Evolutionary conservation across 2,113 vertebrate genomes (phyloP).

Genomic region (Neofelis nebulosa): DNA sequence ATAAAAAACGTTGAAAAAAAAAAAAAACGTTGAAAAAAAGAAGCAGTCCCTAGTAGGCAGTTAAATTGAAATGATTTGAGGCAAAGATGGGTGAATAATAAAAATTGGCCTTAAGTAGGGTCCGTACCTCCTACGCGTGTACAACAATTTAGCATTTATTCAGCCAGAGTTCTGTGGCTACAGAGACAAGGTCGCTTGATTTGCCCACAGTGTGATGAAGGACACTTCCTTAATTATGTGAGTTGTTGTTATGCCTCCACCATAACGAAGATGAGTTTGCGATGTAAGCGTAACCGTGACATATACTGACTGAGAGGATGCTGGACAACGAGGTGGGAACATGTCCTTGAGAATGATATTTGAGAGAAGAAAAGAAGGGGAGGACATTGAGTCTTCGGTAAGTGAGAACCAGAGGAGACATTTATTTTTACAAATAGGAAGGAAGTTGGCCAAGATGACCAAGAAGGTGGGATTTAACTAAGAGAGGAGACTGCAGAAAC

Average conservation of each 20-base stretch:
- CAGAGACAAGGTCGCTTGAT: not conserved
- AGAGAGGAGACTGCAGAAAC: not conserved
- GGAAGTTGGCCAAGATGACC: not conserved
- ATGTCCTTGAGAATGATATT: not conserved
- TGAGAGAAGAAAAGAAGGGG: not conserved
- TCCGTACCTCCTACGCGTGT: not conserved
- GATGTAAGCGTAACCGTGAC: not conserved
- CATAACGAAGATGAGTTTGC: not conserved
- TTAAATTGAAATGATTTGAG: slow-evolving; percentile 21
- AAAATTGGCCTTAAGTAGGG: not conserved
- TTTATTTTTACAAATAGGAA: slow-evolving; percentile 21
- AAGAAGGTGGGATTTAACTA: slow-evolving; percentile 25
- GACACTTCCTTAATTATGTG: not conserved
- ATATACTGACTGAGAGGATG: not conserved
- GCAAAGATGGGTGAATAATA: not conserved
- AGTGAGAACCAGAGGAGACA: not conserved
- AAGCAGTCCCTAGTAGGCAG: not conserved
- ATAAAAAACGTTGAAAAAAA: too few relatives aligned
- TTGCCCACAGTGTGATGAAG: not conserved
- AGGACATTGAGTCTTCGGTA: not conserved
- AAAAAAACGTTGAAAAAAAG: too few relatives aligned
- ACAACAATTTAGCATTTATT: slow-evolving; percentile 9
- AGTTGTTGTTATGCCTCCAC: not conserved
- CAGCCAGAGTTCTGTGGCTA: not conserved
- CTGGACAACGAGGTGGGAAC: not conserved